A percentile compares a stretch with the other conserved stretches of the same genome.
phyloP scores from a whole-genome alignment of 2,888 invertebrate genomes.

The Leptopilina myrica region DNA sequence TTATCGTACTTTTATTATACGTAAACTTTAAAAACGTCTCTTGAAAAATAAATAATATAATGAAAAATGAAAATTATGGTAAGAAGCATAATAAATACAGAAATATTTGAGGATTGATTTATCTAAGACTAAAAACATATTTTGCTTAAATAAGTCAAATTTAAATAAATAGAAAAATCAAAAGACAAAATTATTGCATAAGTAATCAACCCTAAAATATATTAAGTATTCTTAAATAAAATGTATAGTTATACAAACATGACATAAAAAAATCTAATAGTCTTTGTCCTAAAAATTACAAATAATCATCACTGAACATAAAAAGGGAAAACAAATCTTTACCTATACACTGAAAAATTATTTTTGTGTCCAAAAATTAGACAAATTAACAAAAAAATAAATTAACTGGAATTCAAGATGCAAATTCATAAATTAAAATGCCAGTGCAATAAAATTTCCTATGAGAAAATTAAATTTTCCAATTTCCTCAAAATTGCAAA shows the following conservation, averaged over 20 bases:
- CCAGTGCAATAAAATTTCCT: not conserved
- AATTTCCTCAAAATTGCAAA: not conserved
- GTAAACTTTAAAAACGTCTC: not conserved
- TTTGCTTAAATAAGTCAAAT: not conserved
- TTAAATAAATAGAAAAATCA: not conserved
- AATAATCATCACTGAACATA: conserved; percentile 4
- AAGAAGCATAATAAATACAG: too few species aligned
- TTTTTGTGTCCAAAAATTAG: not conserved
- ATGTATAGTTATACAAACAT: conserved; percentile 7
- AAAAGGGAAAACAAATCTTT: not conserved
- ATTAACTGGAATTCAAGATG: not conserved
- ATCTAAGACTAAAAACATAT: too few species aligned
- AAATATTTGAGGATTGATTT: too few species aligned
- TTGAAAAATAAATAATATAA: not conserved
- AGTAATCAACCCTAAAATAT: conserved; percentile 21
- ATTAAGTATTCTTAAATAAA: conserved; percentile 1
- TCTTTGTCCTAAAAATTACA: conserved; percentile 8
- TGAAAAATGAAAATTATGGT: not conserved
- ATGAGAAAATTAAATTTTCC: not conserved
- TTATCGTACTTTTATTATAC: too few species aligned
- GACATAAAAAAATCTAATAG: conserved; percentile 9
- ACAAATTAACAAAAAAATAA: not conserved
- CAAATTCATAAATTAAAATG: conserved; percentile 11
- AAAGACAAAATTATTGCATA: not conserved
- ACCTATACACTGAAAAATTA: not conserved